A percentile compares a stretch with the other conserved stretches of the same genome.
Evolutionary conservation across 2,797 vertebrate genomes (phyloP).

Genomic region (Tachyglossus aculeatus): DNA sequence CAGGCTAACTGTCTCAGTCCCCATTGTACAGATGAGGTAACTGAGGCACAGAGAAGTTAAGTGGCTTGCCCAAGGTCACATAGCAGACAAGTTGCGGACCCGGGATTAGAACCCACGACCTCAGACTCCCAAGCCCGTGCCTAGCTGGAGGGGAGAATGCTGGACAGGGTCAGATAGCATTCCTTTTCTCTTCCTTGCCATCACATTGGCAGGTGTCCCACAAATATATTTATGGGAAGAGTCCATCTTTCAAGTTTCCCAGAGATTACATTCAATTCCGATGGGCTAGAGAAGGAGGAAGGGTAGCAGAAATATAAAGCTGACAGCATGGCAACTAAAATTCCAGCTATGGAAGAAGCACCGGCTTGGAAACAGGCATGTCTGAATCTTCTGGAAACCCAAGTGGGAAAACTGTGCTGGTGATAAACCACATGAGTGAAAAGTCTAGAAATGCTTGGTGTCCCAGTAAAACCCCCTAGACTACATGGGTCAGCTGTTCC

Average conservation of each 20-base stretch:
- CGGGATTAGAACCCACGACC: too few relatives aligned
- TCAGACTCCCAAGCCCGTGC: too few relatives aligned
- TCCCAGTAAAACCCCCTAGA: neutral
- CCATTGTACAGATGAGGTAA: too few relatives aligned
- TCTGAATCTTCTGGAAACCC: constrained; percentile 15
- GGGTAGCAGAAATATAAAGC: neutral
- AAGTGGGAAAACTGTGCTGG: neutral
- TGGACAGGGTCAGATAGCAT: too few relatives aligned
- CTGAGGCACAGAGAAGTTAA: too few relatives aligned
- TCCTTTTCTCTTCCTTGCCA: too few relatives aligned
- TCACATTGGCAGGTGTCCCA: neutral
- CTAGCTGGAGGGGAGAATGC: too few relatives aligned
- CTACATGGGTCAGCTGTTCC: neutral
- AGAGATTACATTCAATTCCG: constrained; percentile 31
- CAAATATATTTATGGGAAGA: constrained; percentile 28
- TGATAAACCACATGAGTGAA: constrained; percentile 28
- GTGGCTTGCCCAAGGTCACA: too few relatives aligned
- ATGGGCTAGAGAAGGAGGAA: constrained; percentile 37
- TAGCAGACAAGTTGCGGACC: too few relatives aligned
- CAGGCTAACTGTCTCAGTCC: too few relatives aligned
- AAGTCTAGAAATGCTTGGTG: neutral
- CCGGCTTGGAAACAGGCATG: neutral
- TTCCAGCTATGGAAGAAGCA: constrained; percentile 17
- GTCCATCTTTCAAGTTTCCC: constrained; percentile 23
- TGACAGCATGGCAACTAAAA: constrained; percentile 19